Base-by-base conservation (phyloP, 1,140 invertebrate genomes). In the Steinernema feltiae region DNA sequence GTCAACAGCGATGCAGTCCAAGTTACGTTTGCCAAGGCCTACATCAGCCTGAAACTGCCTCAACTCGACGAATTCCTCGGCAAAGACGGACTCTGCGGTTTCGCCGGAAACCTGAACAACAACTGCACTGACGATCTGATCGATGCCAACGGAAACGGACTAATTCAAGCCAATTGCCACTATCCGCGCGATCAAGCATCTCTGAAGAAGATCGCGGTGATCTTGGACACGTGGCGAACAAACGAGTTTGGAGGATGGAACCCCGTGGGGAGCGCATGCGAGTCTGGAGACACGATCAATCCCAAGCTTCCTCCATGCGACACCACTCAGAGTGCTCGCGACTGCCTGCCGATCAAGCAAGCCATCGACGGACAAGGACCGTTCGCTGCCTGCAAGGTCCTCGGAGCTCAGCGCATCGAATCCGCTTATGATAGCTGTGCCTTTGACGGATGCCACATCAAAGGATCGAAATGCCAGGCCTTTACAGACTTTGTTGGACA, bases 51-150 rank as follows among this genome's bases (percentile, higher is more conserved):
- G 12, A 27, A 63, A 21, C 2, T 63, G 2, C 53, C 53, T 15
- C 53, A 63, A 7, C 53, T 63, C 15, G 15, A 15, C 53, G 53
- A 63, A 27, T 63, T 63, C 53, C 15, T 63, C 7, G 53, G 53
- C 53, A 7, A 21, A 7, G 53, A 63, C 53, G 53, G 53, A 17
- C 2, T 63, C 53, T 63, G 53, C 24, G 53, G 53, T 21, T 63
- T 63, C 24, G 53, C 53, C 24, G 53, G 53, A 7, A 63, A 63
- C 24, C 24, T 63, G 53, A 63, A 63, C 53, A 63, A 63, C 53
- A 63, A 63, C 53, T 63, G 53, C 53, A 63, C 53, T 3, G 53
- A 63, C 53, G 53, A 63, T 21, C 53, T 63, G 2, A 27, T 63
- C 12, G 53, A 27, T 27, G 3, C 3, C 53, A 3, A 17, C 24